A percentile compares a stretch with the other conserved stretches of the same genome.
Evolutionary conservation across 2,797 vertebrate genomes (phyloP).

Genomic region (Leuciscus waleckii): DNA sequence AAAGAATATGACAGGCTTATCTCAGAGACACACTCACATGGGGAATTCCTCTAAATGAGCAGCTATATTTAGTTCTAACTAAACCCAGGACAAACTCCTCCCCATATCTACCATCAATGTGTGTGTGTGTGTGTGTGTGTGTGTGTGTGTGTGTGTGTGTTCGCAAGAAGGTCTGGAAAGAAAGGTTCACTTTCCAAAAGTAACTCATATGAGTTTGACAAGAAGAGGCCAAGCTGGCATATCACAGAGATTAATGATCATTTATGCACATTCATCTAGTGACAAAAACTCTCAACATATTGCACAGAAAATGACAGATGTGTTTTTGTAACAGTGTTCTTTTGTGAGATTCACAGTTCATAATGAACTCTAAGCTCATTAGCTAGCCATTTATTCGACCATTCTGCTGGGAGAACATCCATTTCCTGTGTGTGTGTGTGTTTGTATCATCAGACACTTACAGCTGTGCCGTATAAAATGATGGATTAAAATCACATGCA

Average conservation of each 20-base stretch:
- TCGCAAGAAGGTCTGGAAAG: conserved; percentile 28
- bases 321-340: neutral
- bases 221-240: neutral
- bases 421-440: conserved; percentile 28
- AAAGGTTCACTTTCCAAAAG: conserved; percentile 33
- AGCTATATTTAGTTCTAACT: conserved; percentile 47
- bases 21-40: conserved; percentile 56
- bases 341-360: neutral
- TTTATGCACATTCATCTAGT: neutral
- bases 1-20: conserved; percentile 61
- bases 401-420: conserved; percentile 69
- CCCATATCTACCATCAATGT: conserved; percentile 6
- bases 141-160: too few species aligned
- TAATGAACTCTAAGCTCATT: conserved; percentile 35
- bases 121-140: neutral
- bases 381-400: conserved; percentile 19
- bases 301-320: conserved; percentile 21
- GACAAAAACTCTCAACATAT: neutral
- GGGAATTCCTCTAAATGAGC: conserved; percentile 49
- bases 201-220: conserved; percentile 24
- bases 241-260: neutral
- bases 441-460: neutral
- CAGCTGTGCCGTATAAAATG: neutral
- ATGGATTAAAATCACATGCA: conserved; percentile 7
- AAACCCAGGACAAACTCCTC: conserved; percentile 38